Evolutionary conservation across 2,113 vertebrate genomes (phyloP).

Genomic region (Xyliphius kryptos): DNA sequence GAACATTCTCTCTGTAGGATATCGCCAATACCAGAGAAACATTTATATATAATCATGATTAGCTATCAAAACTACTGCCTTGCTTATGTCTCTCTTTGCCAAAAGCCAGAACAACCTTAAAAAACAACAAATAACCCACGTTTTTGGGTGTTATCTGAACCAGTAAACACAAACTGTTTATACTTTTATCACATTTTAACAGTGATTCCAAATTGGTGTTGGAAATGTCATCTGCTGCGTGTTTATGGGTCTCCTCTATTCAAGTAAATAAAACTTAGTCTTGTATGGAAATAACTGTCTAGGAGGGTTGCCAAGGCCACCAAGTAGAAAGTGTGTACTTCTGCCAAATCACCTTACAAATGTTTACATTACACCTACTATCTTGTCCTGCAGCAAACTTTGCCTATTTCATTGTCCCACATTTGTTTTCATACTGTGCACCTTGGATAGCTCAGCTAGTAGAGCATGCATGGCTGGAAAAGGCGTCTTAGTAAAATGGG

Average conservation of each 20-base stretch:
- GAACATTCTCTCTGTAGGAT: background rate
- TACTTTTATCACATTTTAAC: background rate
- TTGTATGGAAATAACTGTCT: conserved; percentile 5
- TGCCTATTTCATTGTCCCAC: background rate
- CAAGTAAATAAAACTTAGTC: conserved; percentile 3
- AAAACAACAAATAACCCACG: background rate
- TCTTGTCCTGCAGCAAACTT: background rate
- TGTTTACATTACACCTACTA: conserved; percentile 2
- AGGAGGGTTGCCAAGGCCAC: conserved; percentile 6
- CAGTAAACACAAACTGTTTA: conserved; percentile 13
- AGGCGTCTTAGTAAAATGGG: too few species aligned
- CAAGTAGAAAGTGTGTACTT: background rate
- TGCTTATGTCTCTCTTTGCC: too few species aligned
- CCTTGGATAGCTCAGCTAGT: too few species aligned
- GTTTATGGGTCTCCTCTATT: conserved; percentile 2
- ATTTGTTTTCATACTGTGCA: too few species aligned
- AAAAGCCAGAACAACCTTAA: background rate
- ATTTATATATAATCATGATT: background rate
- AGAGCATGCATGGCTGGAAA: too few species aligned
- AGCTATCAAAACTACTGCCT: background rate
- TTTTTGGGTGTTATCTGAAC: background rate
- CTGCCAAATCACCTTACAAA: conserved; percentile 11
- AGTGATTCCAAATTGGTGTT: background rate
- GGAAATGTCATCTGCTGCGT: conserved; percentile 4
- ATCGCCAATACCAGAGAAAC: background rate